These are phyloP conservation scores for Trichomycterus rosablanca DNA, from an alignment of 2,113 vertebrate species.

Conservation along the genomic window DNA sequence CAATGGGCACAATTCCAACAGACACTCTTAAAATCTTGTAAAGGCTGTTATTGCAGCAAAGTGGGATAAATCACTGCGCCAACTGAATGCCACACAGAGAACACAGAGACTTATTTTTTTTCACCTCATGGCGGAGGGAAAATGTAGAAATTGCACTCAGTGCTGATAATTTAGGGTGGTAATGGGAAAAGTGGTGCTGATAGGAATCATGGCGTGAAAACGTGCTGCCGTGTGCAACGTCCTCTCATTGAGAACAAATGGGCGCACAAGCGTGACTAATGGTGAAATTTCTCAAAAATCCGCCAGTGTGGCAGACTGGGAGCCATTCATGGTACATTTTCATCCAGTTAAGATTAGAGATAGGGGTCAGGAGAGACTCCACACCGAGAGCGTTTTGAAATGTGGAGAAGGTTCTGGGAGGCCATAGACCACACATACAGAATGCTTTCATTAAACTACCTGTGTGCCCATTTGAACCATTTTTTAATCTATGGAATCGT, in stretches of 20 bases:
- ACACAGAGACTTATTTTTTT: too few species aligned
- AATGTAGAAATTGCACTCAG: slow-evolving; percentile 44
- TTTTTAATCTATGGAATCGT: too few species aligned
- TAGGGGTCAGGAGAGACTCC: slow-evolving; percentile 32
- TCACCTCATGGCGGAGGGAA: slow-evolving; percentile 23
- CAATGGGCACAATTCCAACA: too few species aligned
- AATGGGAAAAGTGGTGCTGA: slow-evolving; percentile 45
- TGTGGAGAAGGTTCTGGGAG: background rate
- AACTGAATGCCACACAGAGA: too few species aligned
- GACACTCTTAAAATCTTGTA: too few species aligned
- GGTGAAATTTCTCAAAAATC: slow-evolving; percentile 37
- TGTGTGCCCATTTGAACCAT: background rate
- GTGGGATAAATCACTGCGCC: too few species aligned
- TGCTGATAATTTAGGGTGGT: slow-evolving; percentile 48
- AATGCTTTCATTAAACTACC: background rate
- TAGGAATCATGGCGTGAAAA: slow-evolving; percentile 44
- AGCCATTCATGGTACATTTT: slow-evolving; percentile 50
- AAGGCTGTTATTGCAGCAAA: too few species aligned
- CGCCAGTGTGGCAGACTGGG: slow-evolving; percentile 45
- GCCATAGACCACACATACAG: slow-evolving; percentile 18
- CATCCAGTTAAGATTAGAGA: slow-evolving; percentile 47
- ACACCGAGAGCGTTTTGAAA: slow-evolving; percentile 23
- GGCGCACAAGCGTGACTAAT: slow-evolving; percentile 49
- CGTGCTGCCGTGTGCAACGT: slow-evolving; percentile 36
- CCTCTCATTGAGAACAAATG: slow-evolving; percentile 41